Base-by-base conservation (phyloP, 2,888 invertebrate genomes). In the Pyrochroa serraticornis region DNA sequence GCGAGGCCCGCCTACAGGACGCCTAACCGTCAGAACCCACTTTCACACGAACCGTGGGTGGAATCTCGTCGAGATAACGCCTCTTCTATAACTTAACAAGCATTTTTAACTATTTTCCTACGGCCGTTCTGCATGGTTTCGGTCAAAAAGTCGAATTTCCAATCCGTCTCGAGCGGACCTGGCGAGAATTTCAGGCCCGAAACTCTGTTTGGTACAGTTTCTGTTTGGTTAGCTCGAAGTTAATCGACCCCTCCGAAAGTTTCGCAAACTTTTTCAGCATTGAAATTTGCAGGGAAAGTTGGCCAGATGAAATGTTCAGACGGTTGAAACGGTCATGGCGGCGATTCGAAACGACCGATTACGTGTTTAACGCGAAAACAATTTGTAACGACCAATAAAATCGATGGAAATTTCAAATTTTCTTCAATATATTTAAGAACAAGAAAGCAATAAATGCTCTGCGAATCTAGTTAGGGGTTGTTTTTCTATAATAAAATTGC, bases 241-340 rank as follows among this genome's bases (percentile, higher is more conserved):
- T 78, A 78, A 77, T 78, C 78, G 77, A 78, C 77, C 78, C 77
- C 76, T 77, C 77, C 75, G 68, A 77, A 77, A 78, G 75, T 76
- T 78, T 75, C 73, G 67, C 69, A 75, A 78, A 79, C 78, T 79
- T 79, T 79, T 79, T 78, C 77, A 71, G 75, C 77, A 76, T 75
- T 77, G 77, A 77, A 77, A 77, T 77, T 77, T 76, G 77, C 73
- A 72, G 70, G 69, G 71, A 75, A 59, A 51, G 43, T 60, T 47
- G 46, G 34, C 50, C 60, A 51, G 44, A 60, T 51, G 54, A 59
- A 53, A 45, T 42, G 46, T 59, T 38, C 34, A 30, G 44, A 34
- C 12, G 31, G 45, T 58, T 58, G 22, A 22, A 22, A 22, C 22
- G 22, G 22, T 22, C 22, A 22, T 22, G 22, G 22, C 22, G 22